Conservation (phyloP, 2,888 invertebrate genomes). For the Ophion ventricosus region DNA sequence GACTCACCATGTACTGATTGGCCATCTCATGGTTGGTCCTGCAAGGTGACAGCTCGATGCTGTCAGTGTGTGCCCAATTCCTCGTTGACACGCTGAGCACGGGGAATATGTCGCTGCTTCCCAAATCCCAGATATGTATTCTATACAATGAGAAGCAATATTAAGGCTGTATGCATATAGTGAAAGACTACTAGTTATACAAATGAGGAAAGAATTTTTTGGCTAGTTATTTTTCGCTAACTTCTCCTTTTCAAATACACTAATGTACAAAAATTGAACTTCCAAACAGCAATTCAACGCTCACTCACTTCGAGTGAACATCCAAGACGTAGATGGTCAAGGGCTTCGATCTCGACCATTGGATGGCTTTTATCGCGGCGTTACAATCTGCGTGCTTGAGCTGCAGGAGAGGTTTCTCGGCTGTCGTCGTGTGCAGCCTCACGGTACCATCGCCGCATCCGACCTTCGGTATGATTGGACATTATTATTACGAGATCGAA, state of each 20-base stretch:
- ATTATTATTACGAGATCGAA: not conserved
- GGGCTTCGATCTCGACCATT: constrained; percentile 85
- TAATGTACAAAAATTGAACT: too few relatives aligned
- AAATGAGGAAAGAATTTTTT: too few relatives aligned
- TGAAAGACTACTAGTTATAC: too few relatives aligned
- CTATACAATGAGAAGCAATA: constrained; percentile 66
- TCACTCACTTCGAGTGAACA: constrained; percentile 79
- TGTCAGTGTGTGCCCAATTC: constrained; percentile 80
- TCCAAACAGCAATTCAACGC: not conserved
- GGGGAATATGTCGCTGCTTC: constrained; percentile 84
- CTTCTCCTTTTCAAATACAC: too few relatives aligned
- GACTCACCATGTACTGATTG: constrained; percentile 83
- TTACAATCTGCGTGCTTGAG: constrained; percentile 77
- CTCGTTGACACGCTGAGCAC: constrained; percentile 82
- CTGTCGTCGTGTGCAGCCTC: constrained; percentile 83
- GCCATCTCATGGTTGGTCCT: constrained; percentile 75
- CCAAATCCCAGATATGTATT: constrained; percentile 85
- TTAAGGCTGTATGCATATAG: not conserved
- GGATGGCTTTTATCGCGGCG: constrained; percentile 81
- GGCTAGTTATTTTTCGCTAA: too few relatives aligned
- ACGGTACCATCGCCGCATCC: constrained; percentile 85
- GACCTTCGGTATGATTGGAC: constrained; percentile 72
- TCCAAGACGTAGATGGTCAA: constrained; percentile 84
- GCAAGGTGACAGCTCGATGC: constrained; percentile 83
- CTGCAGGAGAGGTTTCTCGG: constrained; percentile 82